Base-by-base conservation (phyloP, 2,113 vertebrate genomes). In the Ahaetulla prasina region DNA sequence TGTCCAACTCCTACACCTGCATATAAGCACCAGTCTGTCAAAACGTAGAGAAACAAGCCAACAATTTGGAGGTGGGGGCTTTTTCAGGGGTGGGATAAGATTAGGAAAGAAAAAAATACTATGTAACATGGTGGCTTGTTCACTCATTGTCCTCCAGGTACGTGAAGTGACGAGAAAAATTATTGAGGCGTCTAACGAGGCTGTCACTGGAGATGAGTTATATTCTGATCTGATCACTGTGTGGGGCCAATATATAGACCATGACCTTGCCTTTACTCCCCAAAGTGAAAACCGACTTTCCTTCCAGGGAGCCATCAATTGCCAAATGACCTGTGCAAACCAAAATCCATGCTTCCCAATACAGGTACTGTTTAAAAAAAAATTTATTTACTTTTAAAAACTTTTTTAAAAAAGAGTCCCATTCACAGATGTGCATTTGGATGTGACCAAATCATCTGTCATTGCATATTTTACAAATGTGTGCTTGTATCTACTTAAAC, bases 171-270 rank as follows among this genome's bases (percentile, higher is more conserved):
- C 98, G 89, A 97, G 93, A 94, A 97, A 97, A 90, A 97, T 99
- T 90, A 97, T 99, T 92, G 97, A 94, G 0, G 94, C 96, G 27
- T 93, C 98, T 85, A 97, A 97, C 23, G 96, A 97, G 84, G 93
- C 88, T 20, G 92, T 97, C 84, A 97, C 97, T 0, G 97, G 97
- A 35, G 99, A 99, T 43, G 95, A 97, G 0, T 39, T 90, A 22
- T 98, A 99, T 92, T 98, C 98, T 7, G 98, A 98, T n/a, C 96
- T 99, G 95, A 96, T 99, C 92, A 98, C 97, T 92, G 98, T 97
- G 4, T 99, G 99, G 99, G 99, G 99, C 23, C 99, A 99, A 94
- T 99, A 99, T 90, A 98, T 99, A 14, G 98, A 96, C 94, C 99
- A 99, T 14, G 99, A 99, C 95, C 96, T 99, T 1, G 96, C 98